These are phyloP conservation scores for Zonitis immaculata DNA, from an alignment of 2,888 invertebrate species.

Conservation along the genomic window DNA sequence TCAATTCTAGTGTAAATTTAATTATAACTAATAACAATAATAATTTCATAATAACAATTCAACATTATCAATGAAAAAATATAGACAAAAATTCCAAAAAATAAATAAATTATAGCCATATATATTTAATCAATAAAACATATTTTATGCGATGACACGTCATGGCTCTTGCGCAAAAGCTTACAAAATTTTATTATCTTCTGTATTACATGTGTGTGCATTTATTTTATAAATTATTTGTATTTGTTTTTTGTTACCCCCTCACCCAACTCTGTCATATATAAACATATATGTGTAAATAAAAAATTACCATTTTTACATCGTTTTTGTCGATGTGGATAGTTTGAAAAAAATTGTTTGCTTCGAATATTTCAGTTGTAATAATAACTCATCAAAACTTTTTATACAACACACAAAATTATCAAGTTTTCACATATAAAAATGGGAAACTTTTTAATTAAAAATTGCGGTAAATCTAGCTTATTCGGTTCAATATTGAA, in stretches of 20 bases:
- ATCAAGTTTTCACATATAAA: background rate
- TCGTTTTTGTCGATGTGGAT: no score
- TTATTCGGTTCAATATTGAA: no score
- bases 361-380: background rate
- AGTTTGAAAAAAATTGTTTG: no score
- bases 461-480: background rate
- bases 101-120: conserved; percentile 8
- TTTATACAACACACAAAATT: background rate
- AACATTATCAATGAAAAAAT: background rate
- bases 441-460: background rate
- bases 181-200: conserved; percentile 7
- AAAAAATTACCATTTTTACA: no score
- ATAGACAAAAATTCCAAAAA: background rate
- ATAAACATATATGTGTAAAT: no score
- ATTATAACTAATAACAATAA: conserved; percentile 11
- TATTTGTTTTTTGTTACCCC: background rate
- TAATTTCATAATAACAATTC: background rate
- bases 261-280: background rate
- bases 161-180: conserved; percentile 13
- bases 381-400: background rate
- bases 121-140: conserved; percentile 18
- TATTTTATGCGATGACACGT: conserved; percentile 18
- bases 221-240: background rate
- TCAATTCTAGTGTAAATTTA: conserved; percentile 17
- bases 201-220: background rate